These are phyloP conservation scores for Arge pagana DNA, from an alignment of 2,888 invertebrate species.

Conservation along the genomic window DNA sequence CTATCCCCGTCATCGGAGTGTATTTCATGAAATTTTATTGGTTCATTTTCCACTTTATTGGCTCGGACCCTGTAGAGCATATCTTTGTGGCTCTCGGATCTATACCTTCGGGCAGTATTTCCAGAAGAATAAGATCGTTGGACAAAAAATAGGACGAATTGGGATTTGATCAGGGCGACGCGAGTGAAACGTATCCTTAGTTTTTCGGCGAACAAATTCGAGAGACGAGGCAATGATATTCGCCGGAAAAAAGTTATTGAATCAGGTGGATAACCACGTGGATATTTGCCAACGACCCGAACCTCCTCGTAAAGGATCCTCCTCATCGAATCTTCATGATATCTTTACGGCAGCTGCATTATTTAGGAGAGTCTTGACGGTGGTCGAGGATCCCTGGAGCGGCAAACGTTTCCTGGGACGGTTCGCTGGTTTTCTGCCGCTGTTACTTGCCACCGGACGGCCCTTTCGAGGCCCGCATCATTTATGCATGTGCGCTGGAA, in stretches of 20 bases:
- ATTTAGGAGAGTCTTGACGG: slow-evolving; percentile 45
- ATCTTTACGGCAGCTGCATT: slow-evolving; percentile 47
- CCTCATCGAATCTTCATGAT: slow-evolving; percentile 50
- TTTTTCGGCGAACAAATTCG: neutral
- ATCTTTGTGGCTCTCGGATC: no score
- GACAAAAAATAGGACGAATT: slow-evolving; percentile 13
- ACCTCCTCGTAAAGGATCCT: slow-evolving; percentile 43
- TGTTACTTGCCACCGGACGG: slow-evolving; percentile 32
- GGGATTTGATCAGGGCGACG: neutral
- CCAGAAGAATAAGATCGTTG: slow-evolving; percentile 1
- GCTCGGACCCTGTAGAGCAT: slow-evolving; percentile 5
- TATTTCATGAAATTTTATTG: slow-evolving; percentile 22
- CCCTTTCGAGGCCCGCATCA: slow-evolving; percentile 47
- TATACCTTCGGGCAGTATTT: no score
- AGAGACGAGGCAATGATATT: neutral
- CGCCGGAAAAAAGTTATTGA: slow-evolving; percentile 1
- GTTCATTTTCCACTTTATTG: slow-evolving; percentile 21
- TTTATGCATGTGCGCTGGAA: slow-evolving; percentile 49
- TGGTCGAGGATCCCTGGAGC: slow-evolving; percentile 25
- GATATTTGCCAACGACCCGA: slow-evolving; percentile 39
- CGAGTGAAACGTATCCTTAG: neutral
- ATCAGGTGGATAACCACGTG: slow-evolving; percentile 44
- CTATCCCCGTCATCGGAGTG: slow-evolving; percentile 4
- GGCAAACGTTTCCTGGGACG: slow-evolving; percentile 24
- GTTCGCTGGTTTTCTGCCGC: slow-evolving; percentile 22